A percentile compares a stretch with the other conserved stretches of the same genome.
Evolutionary conservation across 2,113 vertebrate genomes (phyloP).

Genomic region (Leiothrix lutea): DNA sequence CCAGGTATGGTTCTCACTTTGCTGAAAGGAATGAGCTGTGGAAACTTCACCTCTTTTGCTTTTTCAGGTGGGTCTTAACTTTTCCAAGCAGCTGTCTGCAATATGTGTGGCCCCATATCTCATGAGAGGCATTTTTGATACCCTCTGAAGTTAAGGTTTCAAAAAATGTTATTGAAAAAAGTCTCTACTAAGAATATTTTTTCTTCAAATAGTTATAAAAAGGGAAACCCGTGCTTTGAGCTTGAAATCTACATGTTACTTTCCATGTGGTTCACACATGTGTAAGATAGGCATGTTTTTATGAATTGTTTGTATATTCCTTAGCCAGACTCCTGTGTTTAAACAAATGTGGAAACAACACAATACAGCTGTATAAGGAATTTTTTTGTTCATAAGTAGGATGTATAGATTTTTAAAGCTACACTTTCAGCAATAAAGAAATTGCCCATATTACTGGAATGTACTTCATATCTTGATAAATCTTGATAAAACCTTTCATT

Average conservation of each 20-base stretch:
- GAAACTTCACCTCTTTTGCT: not conserved
- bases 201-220: not conserved
- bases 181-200: constrained; percentile 9
- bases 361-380: constrained; percentile 63
- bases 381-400: constrained; percentile 40
- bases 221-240: not conserved
- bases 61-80: not conserved
- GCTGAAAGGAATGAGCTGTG: not conserved
- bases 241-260: constrained; percentile 34
- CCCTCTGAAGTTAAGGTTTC: constrained; percentile 45
- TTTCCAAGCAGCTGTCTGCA: constrained; percentile 44
- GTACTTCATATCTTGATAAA: constrained; percentile 19
- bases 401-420: constrained; percentile 55
- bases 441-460: constrained; percentile 46
- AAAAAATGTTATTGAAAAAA: constrained; percentile 46
- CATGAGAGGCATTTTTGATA: constrained; percentile 53
- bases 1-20: not conserved
- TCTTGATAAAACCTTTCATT: constrained; percentile 45
- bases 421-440: constrained; percentile 28
- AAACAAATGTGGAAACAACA: constrained; percentile 71
- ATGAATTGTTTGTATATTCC: constrained; percentile 67
- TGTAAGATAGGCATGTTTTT: constrained; percentile 67
- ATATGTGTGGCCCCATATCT: constrained; percentile 51
- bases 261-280: constrained; percentile 72
- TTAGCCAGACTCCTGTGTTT: constrained; percentile 63